Conservation (phyloP, 2,113 vertebrate genomes). For the Okapia johnstoni region DNA sequence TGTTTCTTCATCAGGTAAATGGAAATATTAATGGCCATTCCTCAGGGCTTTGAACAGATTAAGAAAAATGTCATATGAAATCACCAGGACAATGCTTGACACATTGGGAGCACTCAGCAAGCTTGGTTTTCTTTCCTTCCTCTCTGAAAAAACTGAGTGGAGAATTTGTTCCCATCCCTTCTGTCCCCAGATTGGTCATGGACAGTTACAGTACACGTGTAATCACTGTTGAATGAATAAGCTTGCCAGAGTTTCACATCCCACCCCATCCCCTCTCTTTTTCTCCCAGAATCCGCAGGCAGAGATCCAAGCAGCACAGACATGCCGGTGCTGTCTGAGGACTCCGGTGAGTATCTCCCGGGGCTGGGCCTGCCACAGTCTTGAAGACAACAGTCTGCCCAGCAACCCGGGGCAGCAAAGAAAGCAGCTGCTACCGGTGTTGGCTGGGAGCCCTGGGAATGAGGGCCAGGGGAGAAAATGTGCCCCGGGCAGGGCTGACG, state of each 20-base stretch:
- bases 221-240: not conserved
- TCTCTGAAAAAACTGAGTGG: not conserved
- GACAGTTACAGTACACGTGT: not conserved
- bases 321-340: conserved; percentile 91
- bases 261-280: not conserved
- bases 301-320: conserved; percentile 60
- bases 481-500: not conserved
- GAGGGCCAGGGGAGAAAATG: not conserved
- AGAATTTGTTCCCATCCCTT: not conserved
- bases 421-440: not conserved
- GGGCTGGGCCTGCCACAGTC: not conserved
- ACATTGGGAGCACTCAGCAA: not conserved
- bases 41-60: not conserved
- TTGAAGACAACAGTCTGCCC: not conserved
- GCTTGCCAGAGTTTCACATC: not conserved
- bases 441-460: not conserved
- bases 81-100: not conserved
- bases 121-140: not conserved
- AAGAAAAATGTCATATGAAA: not conserved
- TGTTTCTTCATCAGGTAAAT: not conserved
- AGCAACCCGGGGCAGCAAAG: not conserved
- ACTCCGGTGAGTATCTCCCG: conserved; percentile 83
- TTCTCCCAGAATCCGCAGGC: not conserved
- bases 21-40: not conserved
- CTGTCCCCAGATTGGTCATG: not conserved